Base-by-base conservation (phyloP, 2,113 vertebrate species). In the Erinaceus europaeus region DNA sequence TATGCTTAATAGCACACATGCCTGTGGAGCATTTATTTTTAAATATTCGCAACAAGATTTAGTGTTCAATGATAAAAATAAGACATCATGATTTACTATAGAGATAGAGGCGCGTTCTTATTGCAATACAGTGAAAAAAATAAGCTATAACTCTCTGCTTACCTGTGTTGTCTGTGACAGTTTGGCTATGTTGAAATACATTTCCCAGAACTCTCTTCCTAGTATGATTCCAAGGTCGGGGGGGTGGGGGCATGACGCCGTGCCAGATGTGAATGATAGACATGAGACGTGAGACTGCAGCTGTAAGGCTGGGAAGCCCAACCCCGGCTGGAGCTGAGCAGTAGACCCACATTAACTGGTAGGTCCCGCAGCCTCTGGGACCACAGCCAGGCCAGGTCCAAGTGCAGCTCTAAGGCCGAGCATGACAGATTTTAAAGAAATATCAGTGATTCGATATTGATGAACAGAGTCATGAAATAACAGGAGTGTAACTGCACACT, bases 21-120 rank as follows among this genome's bases (percentile, higher is more conserved):
- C 36, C 61, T 34, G 13, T 17, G 40, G 55, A 69, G 12, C 57
- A 74, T 79, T 67, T 75, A 65, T 44, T 80, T 48, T 83, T 75
- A n/a, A 34, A 86, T 48, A 9, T 90, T 78, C 90, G 48, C 32
- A 29, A 48, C 20, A 90, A 32, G 23, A 74, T 61, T 79, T 81
- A 93, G 79, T 57, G 34, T 50, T 90, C 67, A 65, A 59, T 85
- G 90, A 79, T 50, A 74, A 73, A 50, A 44, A 79, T 50, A 74
- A 73, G 55, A 44, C 29, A 67, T 62, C 17, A 75, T 36, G 74
- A 62, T 86, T 90, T 55, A 72, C 12, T 29, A 79, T 2, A 81
- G 40, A 2, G 27, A n/a, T 62, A 83, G 57, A 82, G 53, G 90
- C 86, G 62, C 57, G n/a, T 12, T 83, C 55, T 85, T 85, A 87